Percentiles rank a stretch among this genome's conserved stretches.
phyloP scores from a whole-genome alignment of 2,888 invertebrate species.

The Stegophylla sp. region DNA sequence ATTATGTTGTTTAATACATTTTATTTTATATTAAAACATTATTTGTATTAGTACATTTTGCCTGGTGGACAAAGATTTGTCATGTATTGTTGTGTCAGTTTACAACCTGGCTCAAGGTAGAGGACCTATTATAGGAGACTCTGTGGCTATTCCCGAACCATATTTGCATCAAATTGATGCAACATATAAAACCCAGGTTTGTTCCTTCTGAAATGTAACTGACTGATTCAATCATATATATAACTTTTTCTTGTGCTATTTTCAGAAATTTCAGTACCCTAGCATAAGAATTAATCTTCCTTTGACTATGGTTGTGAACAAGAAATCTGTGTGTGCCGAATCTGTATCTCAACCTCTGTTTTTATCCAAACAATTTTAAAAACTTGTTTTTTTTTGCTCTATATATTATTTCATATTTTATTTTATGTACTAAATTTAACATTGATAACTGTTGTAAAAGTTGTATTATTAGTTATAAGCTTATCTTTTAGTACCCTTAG shows the following conservation, averaged over 20 bases:
- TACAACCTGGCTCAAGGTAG: conserved; percentile 84
- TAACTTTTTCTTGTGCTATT: conserved; percentile 61
- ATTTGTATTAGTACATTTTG: conserved; percentile 76
- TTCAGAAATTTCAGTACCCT: conserved; percentile 76
- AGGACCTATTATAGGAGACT: conserved; percentile 84
- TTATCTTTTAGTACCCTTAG: conserved; percentile 15
- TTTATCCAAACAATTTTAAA: conserved; percentile 43
- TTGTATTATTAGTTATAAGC: conserved; percentile 7
- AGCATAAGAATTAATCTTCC: conserved; percentile 83
- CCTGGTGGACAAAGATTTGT: conserved; percentile 75
- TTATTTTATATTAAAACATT: background rate
- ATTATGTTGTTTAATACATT: background rate
- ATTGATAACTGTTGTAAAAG: background rate
- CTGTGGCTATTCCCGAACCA: conserved; percentile 82
- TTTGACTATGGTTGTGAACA: conserved; percentile 76
- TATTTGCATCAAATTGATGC: conserved; percentile 71
- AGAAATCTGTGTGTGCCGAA: conserved; percentile 65
- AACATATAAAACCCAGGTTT: conserved; percentile 69
- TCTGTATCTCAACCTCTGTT: conserved; percentile 46
- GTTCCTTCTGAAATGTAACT: conserved; percentile 59
- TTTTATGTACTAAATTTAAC: conserved; percentile 17
- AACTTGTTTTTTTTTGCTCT: background rate
- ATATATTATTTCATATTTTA: background rate
- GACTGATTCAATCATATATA: background rate
- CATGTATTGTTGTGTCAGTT: conserved; percentile 78